phyloP scores from a whole-genome alignment of 2,888 invertebrate species.

The Xanthostigma xanthostigma region DNA sequence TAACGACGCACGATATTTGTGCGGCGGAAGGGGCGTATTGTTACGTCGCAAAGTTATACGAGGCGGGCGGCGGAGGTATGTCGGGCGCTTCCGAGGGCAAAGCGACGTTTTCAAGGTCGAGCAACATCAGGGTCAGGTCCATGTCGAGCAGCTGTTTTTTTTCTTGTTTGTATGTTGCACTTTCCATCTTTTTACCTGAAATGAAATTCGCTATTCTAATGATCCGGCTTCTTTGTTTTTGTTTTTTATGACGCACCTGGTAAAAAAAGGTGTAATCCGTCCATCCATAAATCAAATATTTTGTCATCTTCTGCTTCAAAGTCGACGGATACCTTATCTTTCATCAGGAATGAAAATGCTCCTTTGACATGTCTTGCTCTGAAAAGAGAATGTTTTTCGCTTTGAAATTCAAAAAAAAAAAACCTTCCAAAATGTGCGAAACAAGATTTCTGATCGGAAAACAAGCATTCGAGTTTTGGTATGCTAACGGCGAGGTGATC shows the following conservation, averaged over 20 bases:
- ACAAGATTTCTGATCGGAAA: too few relatives aligned
- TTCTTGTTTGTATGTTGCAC: background rate
- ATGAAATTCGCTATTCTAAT: background rate
- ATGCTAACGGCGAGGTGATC: too few relatives aligned
- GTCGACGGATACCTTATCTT: background rate
- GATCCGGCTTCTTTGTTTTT: too few relatives aligned
- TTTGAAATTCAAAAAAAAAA: background rate
- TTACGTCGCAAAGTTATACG: background rate
- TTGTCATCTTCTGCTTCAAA: constrained; percentile 1
- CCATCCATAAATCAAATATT: constrained; percentile 1
- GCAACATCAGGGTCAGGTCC: background rate
- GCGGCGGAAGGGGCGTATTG: too few relatives aligned
- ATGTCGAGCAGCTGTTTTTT: background rate
- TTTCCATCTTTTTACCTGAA: constrained; percentile 1
- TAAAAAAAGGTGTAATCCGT: background rate
- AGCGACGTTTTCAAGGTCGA: background rate
- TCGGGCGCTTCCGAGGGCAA: background rate
- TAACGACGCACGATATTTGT: too few relatives aligned
- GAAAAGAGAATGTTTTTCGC: background rate
- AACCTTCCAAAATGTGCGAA: background rate
- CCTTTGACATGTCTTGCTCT: background rate
- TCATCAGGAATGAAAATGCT: background rate
- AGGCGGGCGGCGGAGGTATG: background rate
- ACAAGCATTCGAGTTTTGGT: too few relatives aligned
- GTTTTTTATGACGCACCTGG: background rate